Base-by-base conservation (phyloP, 2,888 invertebrate species). In the Amblyjoppa proteus region DNA sequence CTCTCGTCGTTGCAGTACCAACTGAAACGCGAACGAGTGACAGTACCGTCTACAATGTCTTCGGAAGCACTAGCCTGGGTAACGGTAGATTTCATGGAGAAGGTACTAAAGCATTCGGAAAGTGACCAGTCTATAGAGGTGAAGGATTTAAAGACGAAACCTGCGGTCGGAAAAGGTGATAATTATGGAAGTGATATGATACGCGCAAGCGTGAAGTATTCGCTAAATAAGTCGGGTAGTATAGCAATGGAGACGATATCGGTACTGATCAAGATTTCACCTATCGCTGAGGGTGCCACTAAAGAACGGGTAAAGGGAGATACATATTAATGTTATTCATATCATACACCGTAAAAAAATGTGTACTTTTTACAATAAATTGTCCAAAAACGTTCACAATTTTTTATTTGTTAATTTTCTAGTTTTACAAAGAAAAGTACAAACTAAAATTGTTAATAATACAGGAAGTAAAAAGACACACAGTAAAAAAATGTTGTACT, bases 121-220 rank as follows among this genome's bases (percentile, higher is more conserved):
- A 83, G 84, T 16, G 90, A 93, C 86, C 82, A 86, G 11, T 87
- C 89, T 7, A 88, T 93, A 61, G 68, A 87, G 66, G 92, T 94
- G 66, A 89, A 79, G 69, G 88, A 90, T 82, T 53, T 93, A 49
- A 53, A 51, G 13, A 80, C 88, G 1, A 92, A 91, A 61, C 87
- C 92, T 1, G 94, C 93, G 0, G 92, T 92, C 4, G 87, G 51
- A 58, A 91, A 91, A 81, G 94, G 93, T 64, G 93, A 94, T 81
- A 93, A 94, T 90, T 94, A 94, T 53, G 89, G 91, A 3, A 94
- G 94, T 80, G 91, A 92, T 25, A 92, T 94, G 92, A 56, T 90
- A 45, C 92, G 94, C 3, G 83, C 88, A 20, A 76, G 5, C 28
- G 73, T 90, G 9, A 89, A 93, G 38, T 91, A 88, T 53, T 71